Evolutionary conservation across 2,113 vertebrate genomes (phyloP).

Genomic region (Aviceda subcristata): DNA sequence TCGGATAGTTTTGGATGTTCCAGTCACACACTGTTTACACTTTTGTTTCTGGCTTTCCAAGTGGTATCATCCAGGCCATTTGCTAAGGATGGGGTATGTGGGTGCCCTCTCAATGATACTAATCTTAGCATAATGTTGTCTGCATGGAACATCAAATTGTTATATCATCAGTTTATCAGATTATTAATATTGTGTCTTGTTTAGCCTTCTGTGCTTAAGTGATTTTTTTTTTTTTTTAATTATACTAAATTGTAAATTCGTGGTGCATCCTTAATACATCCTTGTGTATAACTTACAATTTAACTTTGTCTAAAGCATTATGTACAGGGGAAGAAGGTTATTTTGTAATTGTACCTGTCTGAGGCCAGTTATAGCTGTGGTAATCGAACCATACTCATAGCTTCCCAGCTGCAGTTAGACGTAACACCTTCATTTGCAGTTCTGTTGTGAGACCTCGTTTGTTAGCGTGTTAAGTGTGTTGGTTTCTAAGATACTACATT

Average conservation of each 20-base stretch:
- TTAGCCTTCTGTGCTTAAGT: not conserved
- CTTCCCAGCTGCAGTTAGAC: not conserved
- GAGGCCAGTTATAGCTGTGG: not conserved
- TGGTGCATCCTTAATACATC: not conserved
- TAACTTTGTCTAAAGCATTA: not conserved
- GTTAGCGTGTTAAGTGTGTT: not conserved
- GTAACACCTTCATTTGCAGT: not conserved
- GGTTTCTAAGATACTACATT: not conserved
- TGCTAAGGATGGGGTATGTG: not conserved
- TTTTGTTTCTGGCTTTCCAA: not conserved
- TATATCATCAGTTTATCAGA: not conserved
- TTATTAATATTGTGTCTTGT: not conserved
- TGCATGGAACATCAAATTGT: not conserved
- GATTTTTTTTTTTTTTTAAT: not conserved
- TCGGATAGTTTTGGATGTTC: not conserved
- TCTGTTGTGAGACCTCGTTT: not conserved
- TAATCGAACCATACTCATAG: not conserved
- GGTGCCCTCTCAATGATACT: not conserved
- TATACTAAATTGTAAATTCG: not conserved
- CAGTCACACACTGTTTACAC: rapidly evolving
- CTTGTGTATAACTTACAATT: not conserved
- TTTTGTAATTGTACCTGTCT: not conserved
- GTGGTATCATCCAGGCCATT: not conserved
- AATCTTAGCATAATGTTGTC: not conserved
- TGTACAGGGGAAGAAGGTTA: not conserved